Evolutionary conservation across 2,888 invertebrate genomes (phyloP).

Genomic region (Silvanus unidentatus): DNA sequence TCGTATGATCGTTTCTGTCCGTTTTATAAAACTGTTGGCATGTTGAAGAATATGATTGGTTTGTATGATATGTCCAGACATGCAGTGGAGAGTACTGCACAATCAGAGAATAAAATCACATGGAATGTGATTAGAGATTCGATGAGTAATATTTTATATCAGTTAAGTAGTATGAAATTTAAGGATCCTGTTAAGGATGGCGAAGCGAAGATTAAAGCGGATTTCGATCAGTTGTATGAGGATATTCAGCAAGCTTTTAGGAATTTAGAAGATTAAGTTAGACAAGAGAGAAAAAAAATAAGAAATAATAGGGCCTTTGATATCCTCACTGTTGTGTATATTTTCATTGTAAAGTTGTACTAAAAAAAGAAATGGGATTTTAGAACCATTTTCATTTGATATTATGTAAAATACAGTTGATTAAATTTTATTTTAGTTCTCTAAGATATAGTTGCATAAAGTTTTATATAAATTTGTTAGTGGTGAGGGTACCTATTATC

Average conservation of each 20-base stretch:
- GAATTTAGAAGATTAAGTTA: constrained; percentile 89
- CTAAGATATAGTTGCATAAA: no score
- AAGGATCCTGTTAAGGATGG: constrained; percentile 99
- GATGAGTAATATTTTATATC: constrained; percentile 94
- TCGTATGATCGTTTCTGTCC: constrained; percentile 97
- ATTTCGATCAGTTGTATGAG: constrained; percentile 94
- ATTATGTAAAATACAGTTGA: constrained; percentile 25
- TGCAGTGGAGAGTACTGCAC: constrained; percentile 96
- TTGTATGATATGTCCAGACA: constrained; percentile 98
- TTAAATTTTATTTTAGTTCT: no score
- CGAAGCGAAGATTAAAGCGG: constrained; percentile 93
- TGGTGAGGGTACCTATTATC: neutral
- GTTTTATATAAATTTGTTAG: no score
- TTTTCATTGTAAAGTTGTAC: constrained; percentile 2
- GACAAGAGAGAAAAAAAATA: constrained; percentile 5
- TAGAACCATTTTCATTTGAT: constrained; percentile 17
- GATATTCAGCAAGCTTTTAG: constrained; percentile 97
- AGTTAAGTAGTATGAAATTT: constrained; percentile 98
- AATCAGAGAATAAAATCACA: constrained; percentile 98
- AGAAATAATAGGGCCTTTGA: constrained; percentile 11
- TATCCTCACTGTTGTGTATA: constrained; percentile 19
- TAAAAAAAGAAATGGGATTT: neutral
- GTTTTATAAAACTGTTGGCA: constrained; percentile 99
- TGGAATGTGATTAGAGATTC: constrained; percentile 97
- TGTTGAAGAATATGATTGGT: constrained; percentile 96